These are phyloP conservation scores for Halcyon malimbica DNA, from an alignment of 2,113 vertebrate genomes.

Conservation along the genomic window DNA sequence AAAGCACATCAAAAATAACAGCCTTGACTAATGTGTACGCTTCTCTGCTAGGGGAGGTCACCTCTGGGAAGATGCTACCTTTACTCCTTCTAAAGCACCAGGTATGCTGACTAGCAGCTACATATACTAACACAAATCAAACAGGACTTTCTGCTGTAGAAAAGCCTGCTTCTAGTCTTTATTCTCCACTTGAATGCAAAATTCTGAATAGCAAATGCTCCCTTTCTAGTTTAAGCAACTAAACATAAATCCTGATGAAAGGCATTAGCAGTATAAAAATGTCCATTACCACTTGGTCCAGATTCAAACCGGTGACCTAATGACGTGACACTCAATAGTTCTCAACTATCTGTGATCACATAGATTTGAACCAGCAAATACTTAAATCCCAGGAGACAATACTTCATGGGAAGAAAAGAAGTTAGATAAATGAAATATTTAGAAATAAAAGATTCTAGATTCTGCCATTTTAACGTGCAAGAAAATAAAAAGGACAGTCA, in stretches of 20 bases:
- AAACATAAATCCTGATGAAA: not conserved
- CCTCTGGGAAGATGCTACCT: not conserved
- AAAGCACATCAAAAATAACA: not conserved
- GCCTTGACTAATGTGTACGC: not conserved
- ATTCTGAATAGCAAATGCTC: not conserved
- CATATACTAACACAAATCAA: not conserved
- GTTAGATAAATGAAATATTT: not conserved
- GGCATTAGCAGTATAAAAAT: not conserved
- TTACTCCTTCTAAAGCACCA: not conserved
- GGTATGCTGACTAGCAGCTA: not conserved
- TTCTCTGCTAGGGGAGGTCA: not conserved
- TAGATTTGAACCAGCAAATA: not conserved
- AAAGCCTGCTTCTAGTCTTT: not conserved
- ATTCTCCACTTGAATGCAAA: not conserved
- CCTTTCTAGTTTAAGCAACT: not conserved
- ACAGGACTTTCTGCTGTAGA: not conserved
- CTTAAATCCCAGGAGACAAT: not conserved
- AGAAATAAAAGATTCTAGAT: not conserved
- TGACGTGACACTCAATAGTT: not conserved
- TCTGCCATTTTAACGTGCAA: not conserved
- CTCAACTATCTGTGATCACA: not conserved
- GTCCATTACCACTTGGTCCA: not conserved
- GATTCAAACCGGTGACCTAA: conserved; percentile 9
- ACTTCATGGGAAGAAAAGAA: not conserved
- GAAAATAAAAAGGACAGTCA: not conserved